These are phyloP conservation scores for Cinclus cinclus DNA, from an alignment of 2,113 vertebrate species.

Conservation along the genomic window DNA sequence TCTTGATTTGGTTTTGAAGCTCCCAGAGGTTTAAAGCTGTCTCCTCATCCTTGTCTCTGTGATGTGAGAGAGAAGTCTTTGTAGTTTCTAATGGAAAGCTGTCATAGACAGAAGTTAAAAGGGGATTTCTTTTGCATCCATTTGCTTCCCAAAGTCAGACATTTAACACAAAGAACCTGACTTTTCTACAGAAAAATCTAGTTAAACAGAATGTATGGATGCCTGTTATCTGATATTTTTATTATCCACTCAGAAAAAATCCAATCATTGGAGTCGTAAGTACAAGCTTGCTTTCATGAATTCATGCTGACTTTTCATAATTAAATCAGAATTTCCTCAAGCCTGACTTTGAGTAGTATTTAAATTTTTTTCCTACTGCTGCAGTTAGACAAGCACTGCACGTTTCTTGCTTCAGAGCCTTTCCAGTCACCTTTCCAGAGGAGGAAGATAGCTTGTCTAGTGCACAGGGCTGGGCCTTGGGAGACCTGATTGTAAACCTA, in stretches of 20 bases:
- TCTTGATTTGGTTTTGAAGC: neutral
- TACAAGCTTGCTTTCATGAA: slow-evolving; percentile 24
- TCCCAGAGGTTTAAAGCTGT: neutral
- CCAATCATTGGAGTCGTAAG: slow-evolving; percentile 4
- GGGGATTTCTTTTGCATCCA: slow-evolving; percentile 1
- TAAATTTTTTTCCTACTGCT: neutral
- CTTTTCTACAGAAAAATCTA: neutral
- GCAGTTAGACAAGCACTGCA: neutral
- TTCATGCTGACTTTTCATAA: slow-evolving; percentile 51
- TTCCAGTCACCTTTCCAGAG: neutral
- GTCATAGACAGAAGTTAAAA: slow-evolving; percentile 12
- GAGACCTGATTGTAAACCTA: neutral
- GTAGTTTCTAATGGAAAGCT: slow-evolving; percentile 8
- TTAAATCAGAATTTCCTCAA: slow-evolving; percentile 44
- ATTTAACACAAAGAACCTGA: neutral
- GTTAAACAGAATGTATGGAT: slow-evolving; percentile 22
- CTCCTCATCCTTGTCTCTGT: neutral
- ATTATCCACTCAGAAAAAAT: neutral
- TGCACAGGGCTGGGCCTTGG: neutral
- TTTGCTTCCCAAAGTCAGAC: neutral
- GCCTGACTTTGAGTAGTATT: slow-evolving; percentile 1
- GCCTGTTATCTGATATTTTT: slow-evolving; percentile 24
- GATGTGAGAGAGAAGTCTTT: neutral
- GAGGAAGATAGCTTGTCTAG: neutral
- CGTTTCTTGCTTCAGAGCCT: neutral